These are phyloP conservation scores for Calliphora vicina DNA, from an alignment of 1,140 invertebrate species.

Conservation along the genomic window DNA sequence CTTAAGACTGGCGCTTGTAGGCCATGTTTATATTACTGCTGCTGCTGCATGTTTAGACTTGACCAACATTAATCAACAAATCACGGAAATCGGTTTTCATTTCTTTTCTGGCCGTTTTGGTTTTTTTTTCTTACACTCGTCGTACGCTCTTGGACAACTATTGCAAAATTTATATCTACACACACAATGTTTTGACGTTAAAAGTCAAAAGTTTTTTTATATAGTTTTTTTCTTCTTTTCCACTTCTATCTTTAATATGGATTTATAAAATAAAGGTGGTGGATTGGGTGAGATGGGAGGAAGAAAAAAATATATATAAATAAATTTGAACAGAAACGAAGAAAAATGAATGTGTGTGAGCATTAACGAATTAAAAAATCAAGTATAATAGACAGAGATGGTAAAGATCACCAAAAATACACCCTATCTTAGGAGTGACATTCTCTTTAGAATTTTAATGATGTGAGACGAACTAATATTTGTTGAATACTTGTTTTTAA, in stretches of 20 bases:
- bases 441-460: too few relatives aligned
- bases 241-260: background rate
- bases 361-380: background rate
- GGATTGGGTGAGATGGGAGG: background rate
- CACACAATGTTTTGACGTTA: conserved; percentile 27
- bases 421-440: too few relatives aligned
- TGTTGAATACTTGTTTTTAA: too few relatives aligned
- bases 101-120: background rate
- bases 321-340: background rate
- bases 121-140: background rate
- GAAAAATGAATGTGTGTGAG: background rate
- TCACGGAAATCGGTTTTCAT: conserved; percentile 32
- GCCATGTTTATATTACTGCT: conserved; percentile 14
- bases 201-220: conserved; percentile 26
- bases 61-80: conserved; percentile 35
- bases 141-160: background rate
- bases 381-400: background rate
- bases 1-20: conserved; percentile 28
- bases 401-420: too few relatives aligned
- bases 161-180: conserved; percentile 26
- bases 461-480: background rate
- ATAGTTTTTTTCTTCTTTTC: conserved; percentile 1
- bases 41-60: conserved; percentile 25
- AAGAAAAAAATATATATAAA: background rate
- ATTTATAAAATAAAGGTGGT: conserved; percentile 2